phyloP scores from a whole-genome alignment of 1,140 invertebrate genomes.

The Drepana arcuata region DNA sequence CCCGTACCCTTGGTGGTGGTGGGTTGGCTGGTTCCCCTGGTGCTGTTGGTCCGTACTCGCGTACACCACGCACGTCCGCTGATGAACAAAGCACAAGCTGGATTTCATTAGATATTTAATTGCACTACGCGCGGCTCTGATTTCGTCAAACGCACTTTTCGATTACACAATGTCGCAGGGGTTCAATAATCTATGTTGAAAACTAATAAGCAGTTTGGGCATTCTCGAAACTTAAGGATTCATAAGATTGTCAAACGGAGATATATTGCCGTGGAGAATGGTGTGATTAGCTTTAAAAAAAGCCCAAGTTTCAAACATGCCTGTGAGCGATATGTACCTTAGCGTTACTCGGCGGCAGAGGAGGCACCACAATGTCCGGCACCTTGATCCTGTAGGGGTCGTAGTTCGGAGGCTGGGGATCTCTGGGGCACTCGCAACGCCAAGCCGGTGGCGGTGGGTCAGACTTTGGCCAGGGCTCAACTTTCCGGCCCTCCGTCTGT shows the following conservation, averaged over 20 bases:
- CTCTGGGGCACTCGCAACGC: constrained; percentile 29
- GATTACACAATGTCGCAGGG: constrained; percentile 12
- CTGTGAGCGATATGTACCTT: constrained; percentile 37
- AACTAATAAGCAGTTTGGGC: too few species aligned
- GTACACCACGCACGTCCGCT: constrained; percentile 37
- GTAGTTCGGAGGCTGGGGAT: constrained; percentile 42
- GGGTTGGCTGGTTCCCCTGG: constrained; percentile 6
- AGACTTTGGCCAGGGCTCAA: constrained; percentile 44
- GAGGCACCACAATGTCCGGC: constrained; percentile 43
- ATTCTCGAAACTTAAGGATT: too few species aligned
- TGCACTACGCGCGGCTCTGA: constrained; percentile 45
- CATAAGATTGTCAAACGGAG: too few species aligned
- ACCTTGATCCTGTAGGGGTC: constrained; percentile 57
- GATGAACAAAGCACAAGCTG: constrained; percentile 64
- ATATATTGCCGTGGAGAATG: too few species aligned
- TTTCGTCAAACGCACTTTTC: constrained; percentile 63
- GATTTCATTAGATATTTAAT: constrained; percentile 61
- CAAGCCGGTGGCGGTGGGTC: constrained; percentile 24
- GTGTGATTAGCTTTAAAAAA: too few species aligned
- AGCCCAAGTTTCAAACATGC: neutral
- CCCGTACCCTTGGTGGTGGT: constrained; percentile 2
- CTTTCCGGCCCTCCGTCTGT: constrained; percentile 33
- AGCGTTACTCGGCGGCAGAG: constrained; percentile 40
- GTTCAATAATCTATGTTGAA: too few species aligned
- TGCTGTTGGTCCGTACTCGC: constrained; percentile 1